Base-by-base conservation (phyloP, 2,113 vertebrate genomes). In the Perca schrenkii region DNA sequence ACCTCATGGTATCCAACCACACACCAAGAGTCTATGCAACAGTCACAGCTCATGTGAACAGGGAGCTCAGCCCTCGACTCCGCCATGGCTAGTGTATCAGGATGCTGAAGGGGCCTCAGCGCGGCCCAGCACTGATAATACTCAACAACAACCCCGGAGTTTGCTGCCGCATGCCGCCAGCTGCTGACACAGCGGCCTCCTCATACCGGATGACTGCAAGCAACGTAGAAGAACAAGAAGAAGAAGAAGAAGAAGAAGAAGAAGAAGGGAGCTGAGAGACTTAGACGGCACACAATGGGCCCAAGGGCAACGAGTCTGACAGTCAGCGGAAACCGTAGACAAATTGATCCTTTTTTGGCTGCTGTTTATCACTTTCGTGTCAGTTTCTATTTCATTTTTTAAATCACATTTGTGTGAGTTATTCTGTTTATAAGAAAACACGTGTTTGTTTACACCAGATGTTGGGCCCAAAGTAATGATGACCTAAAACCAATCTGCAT, bases 11-110 rank as follows among this genome's bases (percentile, higher is more conserved):
- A 99, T 70, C 97, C 98, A 65, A 97, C 97, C 74, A 95, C 98
- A 63, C 98, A 99, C 95, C 98, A 99, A 96, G 98, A 99, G 97
- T 97, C 98, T 96, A 97, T 99, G 98, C 98, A 99, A 95, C 98
- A 99, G 92, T 96, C 98, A 64, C 98, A 99, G 66, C 96, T 99
- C 84, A 99, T 99, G 98, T 99, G 97, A 99, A 93, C 82, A 70
- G 76, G 85, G 75, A 88, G 79, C 74, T 84, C 90, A 83, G 87
- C 75, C 89, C 81, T 79, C 80, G 65, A 80, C 80, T 85, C 86
- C 74, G 83, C 63, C 88, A 53, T 70, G 87, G 88, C 81, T 64
- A 80, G 64, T 78, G 68, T 58, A 80, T 91, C 90, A 83, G 86
- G 89, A 87, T 87, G 93, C 87, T 91, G 88, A 84, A 85, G 91